A percentile compares a stretch with the other conserved stretches of the same genome.
phyloP scores from a whole-genome alignment of 2,113 vertebrate genomes.

The Calyptomena viridis region DNA sequence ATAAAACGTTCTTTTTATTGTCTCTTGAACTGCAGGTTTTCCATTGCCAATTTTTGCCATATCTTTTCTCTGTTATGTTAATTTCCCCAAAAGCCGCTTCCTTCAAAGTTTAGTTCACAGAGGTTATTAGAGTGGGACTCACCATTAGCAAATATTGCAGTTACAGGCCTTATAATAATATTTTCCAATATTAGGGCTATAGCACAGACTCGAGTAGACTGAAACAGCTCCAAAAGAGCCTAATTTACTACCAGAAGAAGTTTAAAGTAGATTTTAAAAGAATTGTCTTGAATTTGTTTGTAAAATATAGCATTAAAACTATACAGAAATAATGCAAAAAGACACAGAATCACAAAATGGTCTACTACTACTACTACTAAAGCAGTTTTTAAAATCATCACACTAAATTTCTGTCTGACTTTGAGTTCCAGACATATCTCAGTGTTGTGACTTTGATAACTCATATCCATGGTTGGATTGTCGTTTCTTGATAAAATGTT shows the following conservation, averaged over 20 bases:
- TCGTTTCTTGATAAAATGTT: neutral
- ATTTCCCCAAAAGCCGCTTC: neutral
- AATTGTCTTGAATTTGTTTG: neutral
- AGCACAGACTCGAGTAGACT: neutral
- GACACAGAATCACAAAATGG: neutral
- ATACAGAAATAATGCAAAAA: neutral
- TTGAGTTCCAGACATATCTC: neutral
- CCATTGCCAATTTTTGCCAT: neutral
- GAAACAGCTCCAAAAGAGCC: neutral
- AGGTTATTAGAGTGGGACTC: neutral
- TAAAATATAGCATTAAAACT: neutral
- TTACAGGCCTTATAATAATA: neutral
- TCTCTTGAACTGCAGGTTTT: neutral
- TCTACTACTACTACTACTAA: neutral
- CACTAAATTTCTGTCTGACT: neutral
- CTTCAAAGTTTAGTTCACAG: neutral
- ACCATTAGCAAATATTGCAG: neutral
- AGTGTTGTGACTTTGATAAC: neutral
- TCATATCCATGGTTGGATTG: neutral
- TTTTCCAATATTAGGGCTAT: neutral
- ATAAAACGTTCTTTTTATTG: neutral
- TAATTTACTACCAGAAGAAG: neutral
- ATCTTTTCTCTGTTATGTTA: neutral
- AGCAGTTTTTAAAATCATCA: neutral
- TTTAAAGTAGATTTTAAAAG: neutral